Evolutionary conservation across 2,888 invertebrate species (phyloP).

Genomic region (Cheilosia vernalis): DNA sequence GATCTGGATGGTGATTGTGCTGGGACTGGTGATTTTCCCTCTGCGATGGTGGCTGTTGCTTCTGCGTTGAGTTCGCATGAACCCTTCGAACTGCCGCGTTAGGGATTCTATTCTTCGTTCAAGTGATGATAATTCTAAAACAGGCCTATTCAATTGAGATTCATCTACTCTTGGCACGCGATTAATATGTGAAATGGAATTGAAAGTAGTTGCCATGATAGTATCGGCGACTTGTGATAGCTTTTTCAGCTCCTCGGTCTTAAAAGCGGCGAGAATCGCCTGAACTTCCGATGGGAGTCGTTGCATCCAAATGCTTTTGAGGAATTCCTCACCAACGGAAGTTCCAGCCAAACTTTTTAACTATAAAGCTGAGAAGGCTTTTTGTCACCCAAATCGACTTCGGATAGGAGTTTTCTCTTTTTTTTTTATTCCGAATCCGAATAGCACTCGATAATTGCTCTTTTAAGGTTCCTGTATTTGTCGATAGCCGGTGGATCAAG

Average conservation of each 20-base stretch:
- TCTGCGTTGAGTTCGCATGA: not conserved
- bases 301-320: slow-evolving; percentile 49
- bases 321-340: slow-evolving; percentile 33
- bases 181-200: too few relatives aligned
- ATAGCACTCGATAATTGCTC: not conserved
- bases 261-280: too few relatives aligned
- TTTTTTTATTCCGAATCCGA: not conserved
- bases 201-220: not conserved
- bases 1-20: not conserved
- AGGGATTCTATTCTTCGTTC: too few relatives aligned
- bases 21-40: not conserved
- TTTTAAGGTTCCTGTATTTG: not conserved
- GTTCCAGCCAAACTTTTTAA: slow-evolving; percentile 28
- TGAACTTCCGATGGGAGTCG: slow-evolving; percentile 26
- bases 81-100: too few relatives aligned
- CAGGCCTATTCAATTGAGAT: too few relatives aligned
- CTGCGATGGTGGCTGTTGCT: not conserved
- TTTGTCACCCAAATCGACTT: too few relatives aligned
- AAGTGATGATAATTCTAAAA: too few relatives aligned
- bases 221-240: not conserved
- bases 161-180: too few relatives aligned
- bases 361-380: slow-evolving; percentile 42
- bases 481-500: not conserved
- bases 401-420: not conserved
- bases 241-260: too few relatives aligned